These are phyloP conservation scores for Halcyon leucocephala DNA, from an alignment of 2,797 vertebrate genomes.

Conservation along the genomic window DNA sequence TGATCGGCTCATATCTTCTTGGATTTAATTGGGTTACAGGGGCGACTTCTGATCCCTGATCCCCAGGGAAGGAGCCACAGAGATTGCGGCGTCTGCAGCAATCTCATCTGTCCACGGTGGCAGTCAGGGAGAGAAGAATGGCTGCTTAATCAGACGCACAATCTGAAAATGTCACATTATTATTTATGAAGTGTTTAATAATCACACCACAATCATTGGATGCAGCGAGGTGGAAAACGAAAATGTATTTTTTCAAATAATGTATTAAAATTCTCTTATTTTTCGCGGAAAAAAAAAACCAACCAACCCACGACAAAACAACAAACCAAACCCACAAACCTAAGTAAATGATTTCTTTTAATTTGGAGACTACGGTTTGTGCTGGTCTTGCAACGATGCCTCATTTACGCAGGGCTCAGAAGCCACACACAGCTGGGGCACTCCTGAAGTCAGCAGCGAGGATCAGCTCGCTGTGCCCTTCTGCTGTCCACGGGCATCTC, in stretches of 20 bases:
- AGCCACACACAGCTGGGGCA: neutral
- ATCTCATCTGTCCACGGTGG: conserved; percentile 52
- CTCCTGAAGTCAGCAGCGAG: neutral
- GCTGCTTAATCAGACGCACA: conserved; percentile 59
- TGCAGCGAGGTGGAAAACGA: conserved; percentile 49
- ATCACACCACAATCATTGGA: conserved; percentile 53
- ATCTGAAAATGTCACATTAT: conserved; percentile 72
- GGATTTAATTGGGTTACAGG: conserved; percentile 51
- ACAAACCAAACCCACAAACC: neutral
- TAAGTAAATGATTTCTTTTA: conserved; percentile 17
- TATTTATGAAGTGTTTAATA: conserved; percentile 76
- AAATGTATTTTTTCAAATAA: conserved; percentile 47
- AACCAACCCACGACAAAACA: neutral
- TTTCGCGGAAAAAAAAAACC: neutral
- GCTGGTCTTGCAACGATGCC: neutral
- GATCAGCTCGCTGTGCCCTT: neutral
- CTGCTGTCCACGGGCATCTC: neutral
- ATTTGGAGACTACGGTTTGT: neutral
- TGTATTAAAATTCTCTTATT: conserved; percentile 35
- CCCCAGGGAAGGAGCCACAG: conserved; percentile 36
- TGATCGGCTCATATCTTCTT: conserved; percentile 11
- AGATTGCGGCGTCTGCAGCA: conserved; percentile 22
- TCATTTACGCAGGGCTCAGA: neutral
- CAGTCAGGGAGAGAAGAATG: conserved; percentile 55
- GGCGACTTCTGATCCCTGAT: conserved; percentile 50